Percentiles rank a stretch among this genome's conserved stretches.
These are phyloP conservation scores for Phaethornis superciliosus DNA, from an alignment of 2,113 vertebrate species.

Conservation along the genomic window DNA sequence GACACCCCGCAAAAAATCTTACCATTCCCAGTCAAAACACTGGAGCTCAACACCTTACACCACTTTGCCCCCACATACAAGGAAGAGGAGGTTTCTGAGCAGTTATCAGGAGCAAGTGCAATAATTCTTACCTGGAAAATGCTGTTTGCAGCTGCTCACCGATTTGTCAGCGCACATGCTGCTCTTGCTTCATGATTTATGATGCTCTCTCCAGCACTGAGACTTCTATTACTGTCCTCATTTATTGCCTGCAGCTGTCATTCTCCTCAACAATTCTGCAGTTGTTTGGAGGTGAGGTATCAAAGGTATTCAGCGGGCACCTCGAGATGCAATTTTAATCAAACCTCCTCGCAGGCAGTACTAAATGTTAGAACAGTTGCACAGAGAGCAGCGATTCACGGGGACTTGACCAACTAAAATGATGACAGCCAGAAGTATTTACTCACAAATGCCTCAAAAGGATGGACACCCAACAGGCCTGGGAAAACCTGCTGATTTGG, in stretches of 20 bases:
- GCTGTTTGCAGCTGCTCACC: conserved; percentile 70
- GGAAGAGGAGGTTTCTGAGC: conserved; percentile 70
- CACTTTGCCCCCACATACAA: not conserved
- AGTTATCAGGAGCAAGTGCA: conserved; percentile 70
- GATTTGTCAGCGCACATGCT: conserved; percentile 65
- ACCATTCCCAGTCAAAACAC: not conserved
- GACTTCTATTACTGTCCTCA: conserved; percentile 73
- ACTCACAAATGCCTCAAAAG: conserved; percentile 24
- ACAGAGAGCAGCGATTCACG: conserved; percentile 9
- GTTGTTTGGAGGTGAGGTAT: conserved; percentile 75
- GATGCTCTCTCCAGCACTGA: conserved; percentile 64
- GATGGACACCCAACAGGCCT: not conserved
- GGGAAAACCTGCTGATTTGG: conserved; percentile 27
- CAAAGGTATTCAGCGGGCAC: conserved; percentile 66
- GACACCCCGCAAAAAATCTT: not conserved
- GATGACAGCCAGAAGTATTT: not conserved
- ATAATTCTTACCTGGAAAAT: conserved; percentile 75
- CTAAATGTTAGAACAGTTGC: conserved; percentile 29
- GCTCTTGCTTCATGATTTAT: conserved; percentile 70
- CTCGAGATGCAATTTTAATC: conserved; percentile 64
- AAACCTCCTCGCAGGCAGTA: conserved; percentile 26
- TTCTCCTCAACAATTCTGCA: conserved; percentile 69
- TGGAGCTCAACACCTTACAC: not conserved
- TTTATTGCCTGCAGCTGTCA: conserved; percentile 82
- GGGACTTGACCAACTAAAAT: conserved; percentile 26